These are phyloP conservation scores for Eupithecia inturbata DNA, from an alignment of 2,888 invertebrate species.

Conservation along the genomic window DNA sequence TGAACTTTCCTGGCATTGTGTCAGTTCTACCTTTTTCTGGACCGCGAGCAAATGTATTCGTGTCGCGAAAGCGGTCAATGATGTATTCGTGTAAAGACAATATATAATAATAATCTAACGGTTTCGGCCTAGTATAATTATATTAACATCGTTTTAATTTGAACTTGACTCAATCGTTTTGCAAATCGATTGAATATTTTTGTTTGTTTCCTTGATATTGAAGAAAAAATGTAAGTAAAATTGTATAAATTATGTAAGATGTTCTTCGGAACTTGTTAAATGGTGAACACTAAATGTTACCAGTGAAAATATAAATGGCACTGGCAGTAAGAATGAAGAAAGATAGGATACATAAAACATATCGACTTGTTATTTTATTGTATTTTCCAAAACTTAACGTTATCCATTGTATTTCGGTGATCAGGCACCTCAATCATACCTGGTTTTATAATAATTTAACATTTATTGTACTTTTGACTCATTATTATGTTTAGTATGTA, in stretches of 20 bases:
- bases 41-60: constrained; percentile 21
- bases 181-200: constrained; percentile 14
- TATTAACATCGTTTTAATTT: constrained; percentile 7
- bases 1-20: neutral
- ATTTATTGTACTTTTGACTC: constrained; percentile 15
- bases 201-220: constrained; percentile 7
- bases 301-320: constrained; percentile 41
- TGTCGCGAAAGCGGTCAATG: constrained; percentile 43
- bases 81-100: constrained; percentile 59
- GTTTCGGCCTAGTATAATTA: constrained; percentile 46
- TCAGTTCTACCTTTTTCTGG: neutral
- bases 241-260: constrained; percentile 35
- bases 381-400: constrained; percentile 40
- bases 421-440: constrained; percentile 21
- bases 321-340: constrained; percentile 39
- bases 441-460: constrained; percentile 26
- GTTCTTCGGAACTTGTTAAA: constrained; percentile 41
- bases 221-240: constrained; percentile 22
- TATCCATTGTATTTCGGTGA: constrained; percentile 29
- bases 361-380: constrained; percentile 48
- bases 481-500: constrained; percentile 25
- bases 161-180: constrained; percentile 18
- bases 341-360: constrained; percentile 48
- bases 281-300: constrained; percentile 31
- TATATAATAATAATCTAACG: constrained; percentile 51